Base-by-base conservation (phyloP, 2,888 invertebrate genomes). In the Strigamia maritima region DNA sequence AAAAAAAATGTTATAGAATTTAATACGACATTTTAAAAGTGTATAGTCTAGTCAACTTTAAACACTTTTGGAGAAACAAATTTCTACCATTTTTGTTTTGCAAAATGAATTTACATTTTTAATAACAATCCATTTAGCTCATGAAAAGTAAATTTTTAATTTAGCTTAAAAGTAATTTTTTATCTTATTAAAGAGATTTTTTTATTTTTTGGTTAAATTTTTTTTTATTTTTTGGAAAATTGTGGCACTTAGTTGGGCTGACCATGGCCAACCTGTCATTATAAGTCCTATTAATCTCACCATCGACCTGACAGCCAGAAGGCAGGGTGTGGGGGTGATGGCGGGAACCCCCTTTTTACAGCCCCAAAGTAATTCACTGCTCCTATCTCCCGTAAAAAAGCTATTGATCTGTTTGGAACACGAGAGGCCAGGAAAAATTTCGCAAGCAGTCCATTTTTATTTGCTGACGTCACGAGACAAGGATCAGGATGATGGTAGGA, bases 201-300 rank as follows among this genome's bases (percentile, higher is more conserved):
- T n/a, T 54, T 54, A 19, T 19, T 54, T 70, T 70, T 70, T 26
- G 2, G 12, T 14, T 70, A 16, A 26, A n/a, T 65, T 22, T 12
- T n/a, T n/a, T 65, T 65, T 65, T 65, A 4, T 35, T 65, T 24
- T 3, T 65, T 65, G 19, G 28, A 70, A 70, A 70, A 70, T 70
- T 26, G 70, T 70, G 70, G 70, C 70, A 70, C 70, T 70, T 70
- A 70, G 70, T 70, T 70, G 70, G 70, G 70, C 70, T 70, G 70
- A 70, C 70, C 70, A 70, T 70, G 70, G 70, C 70, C 70, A 70
- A 70, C 70, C 70, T 70, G 70, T 70, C 70, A 70, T 70, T 70
- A 70, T 70, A 70, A 70, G 70, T 70, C 70, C 70, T 70, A 70
- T 70, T 70, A 70, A 70, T 70, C 70, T 70, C 70, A 70, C 70